Evolutionary conservation across 2,797 vertebrate species (phyloP).

Genomic region (Streptopelia turtur): DNA sequence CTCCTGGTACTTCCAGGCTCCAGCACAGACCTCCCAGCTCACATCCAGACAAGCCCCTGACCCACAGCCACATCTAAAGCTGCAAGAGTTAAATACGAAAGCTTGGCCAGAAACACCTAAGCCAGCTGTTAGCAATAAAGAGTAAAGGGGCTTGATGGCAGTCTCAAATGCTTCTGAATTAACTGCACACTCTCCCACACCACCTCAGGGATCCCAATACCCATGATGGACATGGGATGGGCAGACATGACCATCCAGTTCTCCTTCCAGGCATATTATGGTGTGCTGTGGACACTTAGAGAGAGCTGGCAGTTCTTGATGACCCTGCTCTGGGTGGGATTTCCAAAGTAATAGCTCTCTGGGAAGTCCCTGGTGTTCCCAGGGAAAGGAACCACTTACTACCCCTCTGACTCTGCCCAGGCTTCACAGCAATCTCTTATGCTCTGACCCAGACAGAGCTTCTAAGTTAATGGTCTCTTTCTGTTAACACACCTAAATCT

Average conservation of each 20-base stretch:
- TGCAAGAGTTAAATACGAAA: neutral
- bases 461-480: neutral
- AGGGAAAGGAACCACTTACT: neutral
- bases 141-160: neutral
- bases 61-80: rapidly evolving
- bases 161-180: neutral
- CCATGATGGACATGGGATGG: rapidly evolving
- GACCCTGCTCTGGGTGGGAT: neutral
- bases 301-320: neutral
- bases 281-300: neutral
- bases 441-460: neutral
- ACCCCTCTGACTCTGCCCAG: neutral
- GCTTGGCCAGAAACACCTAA: neutral
- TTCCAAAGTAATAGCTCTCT: neutral
- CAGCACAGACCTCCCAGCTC: neutral
- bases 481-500: neutral
- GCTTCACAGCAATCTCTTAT: neutral
- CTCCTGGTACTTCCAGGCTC: neutral
- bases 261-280: neutral
- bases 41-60: rapidly evolving
- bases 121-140: neutral
- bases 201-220: neutral
- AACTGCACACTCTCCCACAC: neutral
- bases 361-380: neutral
- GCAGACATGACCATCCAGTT: rapidly evolving